phyloP scores from a whole-genome alignment of 2,113 vertebrate species.

The Thymallus thymallus region DNA sequence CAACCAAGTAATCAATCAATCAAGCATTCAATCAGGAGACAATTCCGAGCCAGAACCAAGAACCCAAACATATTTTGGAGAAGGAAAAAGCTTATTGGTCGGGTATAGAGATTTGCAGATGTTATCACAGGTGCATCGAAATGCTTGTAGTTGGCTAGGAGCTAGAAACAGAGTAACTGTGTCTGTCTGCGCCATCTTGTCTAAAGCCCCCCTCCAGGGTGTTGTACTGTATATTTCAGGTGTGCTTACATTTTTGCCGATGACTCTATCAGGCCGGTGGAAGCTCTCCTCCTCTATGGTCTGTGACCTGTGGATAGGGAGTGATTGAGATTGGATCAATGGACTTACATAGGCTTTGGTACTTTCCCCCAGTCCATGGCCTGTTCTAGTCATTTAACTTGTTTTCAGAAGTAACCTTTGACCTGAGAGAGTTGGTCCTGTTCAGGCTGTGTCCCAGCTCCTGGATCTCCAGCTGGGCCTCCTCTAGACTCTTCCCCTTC shows the following conservation, averaged over 20 bases:
- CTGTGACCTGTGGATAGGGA: constrained; percentile 48
- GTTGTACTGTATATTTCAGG: background rate
- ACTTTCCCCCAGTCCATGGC: no score
- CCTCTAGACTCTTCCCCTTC: constrained; percentile 56
- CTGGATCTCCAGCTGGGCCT: constrained; percentile 33
- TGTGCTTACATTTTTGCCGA: constrained; percentile 28
- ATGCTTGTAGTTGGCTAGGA: no score
- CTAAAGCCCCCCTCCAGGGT: background rate
- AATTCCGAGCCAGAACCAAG: background rate
- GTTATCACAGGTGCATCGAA: no score
- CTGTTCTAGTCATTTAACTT: no score
- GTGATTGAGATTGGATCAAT: no score
- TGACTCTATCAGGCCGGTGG: background rate
- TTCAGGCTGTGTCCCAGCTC: background rate
- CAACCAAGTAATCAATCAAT: background rate
- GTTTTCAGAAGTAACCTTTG: background rate
- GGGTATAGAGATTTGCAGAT: no score
- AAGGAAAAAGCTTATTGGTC: no score
- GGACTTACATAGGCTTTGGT: no score
- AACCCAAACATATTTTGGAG: no score
- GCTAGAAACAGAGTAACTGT: no score
- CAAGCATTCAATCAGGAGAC: background rate
- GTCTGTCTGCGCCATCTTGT: no score
- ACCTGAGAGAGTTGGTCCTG: constrained; percentile 41
- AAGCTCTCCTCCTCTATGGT: constrained; percentile 46